Conservation (phyloP, 2,113 vertebrate species). For the Machaerirhynchus nigripectus region DNA sequence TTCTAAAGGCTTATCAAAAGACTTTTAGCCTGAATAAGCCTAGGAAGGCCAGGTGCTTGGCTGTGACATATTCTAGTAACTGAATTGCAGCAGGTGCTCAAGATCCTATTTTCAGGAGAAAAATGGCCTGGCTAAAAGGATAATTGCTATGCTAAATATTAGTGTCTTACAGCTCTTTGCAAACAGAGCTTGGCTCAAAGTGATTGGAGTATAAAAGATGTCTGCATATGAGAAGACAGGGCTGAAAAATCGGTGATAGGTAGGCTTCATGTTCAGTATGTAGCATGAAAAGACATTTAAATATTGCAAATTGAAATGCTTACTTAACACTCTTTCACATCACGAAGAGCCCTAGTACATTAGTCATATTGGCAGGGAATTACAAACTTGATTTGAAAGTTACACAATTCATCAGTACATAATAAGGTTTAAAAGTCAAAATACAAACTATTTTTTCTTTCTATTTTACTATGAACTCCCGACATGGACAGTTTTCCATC, state of each 20-base stretch:
- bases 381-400: neutral
- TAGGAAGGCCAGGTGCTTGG: neutral
- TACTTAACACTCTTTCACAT: neutral
- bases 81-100: neutral
- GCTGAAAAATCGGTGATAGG: neutral
- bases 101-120: neutral
- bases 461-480: neutral
- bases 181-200: neutral
- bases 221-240: neutral
- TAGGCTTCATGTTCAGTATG: neutral
- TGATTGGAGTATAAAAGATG: neutral
- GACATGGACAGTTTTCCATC: neutral
- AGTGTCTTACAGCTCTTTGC: neutral
- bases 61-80: neutral
- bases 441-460: neutral
- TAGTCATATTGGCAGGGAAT: neutral
- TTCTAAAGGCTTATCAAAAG: neutral
- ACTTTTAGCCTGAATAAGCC: neutral
- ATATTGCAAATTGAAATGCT: neutral
- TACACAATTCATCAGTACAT: neutral
- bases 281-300: neutral
- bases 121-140: neutral
- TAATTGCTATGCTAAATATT: neutral
- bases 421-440: neutral
- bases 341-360: neutral